Conservation (phyloP, 2,888 invertebrate species). For the Noctua comes region DNA sequence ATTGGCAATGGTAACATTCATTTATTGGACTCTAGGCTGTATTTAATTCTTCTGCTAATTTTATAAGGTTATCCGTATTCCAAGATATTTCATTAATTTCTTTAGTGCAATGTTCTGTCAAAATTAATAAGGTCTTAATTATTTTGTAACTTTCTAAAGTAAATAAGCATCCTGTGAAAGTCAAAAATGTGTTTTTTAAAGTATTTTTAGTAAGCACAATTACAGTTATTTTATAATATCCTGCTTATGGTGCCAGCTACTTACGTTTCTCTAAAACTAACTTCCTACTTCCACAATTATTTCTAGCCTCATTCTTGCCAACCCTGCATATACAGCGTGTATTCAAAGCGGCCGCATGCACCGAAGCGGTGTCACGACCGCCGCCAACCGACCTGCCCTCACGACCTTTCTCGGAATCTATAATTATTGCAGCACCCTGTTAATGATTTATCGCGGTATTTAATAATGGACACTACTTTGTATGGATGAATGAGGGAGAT, state of each 20-base stretch:
- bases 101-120: not conserved
- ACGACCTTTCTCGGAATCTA: constrained; percentile 64
- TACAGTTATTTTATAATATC: not conserved
- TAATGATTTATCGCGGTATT: constrained; percentile 61
- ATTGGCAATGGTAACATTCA: constrained; percentile 55
- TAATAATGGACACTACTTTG: constrained; percentile 46
- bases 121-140: not conserved
- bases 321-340: constrained; percentile 54
- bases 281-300: not conserved
- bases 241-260: not conserved
- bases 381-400: constrained; percentile 64
- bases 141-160: not conserved
- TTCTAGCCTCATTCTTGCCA: constrained; percentile 21
- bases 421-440: constrained; percentile 65
- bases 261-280: not conserved
- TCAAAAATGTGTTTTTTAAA: not conserved
- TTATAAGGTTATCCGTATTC: not conserved
- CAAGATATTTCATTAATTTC: not conserved
- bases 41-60: not conserved
- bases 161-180: not conserved
- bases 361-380: constrained; percentile 57
- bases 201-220: not conserved
- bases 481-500: constrained; percentile 37
- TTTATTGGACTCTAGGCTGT: constrained; percentile 11
- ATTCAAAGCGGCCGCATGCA: constrained; percentile 58